Conservation (phyloP, 2,888 invertebrate genomes). For the Antheraea yamamai region DNA sequence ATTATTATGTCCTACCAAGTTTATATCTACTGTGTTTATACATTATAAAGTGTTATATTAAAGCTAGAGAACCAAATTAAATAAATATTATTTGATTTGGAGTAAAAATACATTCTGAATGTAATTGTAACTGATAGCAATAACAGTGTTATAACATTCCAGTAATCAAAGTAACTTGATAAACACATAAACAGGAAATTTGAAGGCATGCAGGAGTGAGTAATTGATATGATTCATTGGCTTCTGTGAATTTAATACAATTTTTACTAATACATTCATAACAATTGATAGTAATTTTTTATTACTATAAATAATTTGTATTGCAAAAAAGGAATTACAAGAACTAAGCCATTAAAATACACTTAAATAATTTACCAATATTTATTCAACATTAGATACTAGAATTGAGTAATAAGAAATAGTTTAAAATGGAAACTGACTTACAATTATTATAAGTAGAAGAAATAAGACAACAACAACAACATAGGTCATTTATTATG, state of each 20-base stretch:
- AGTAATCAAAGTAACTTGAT: not conserved
- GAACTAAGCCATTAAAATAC: too few relatives aligned
- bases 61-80: too few relatives aligned
- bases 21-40: too few relatives aligned
- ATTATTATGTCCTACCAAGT: too few relatives aligned
- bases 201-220: constrained; percentile 27
- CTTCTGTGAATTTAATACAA: constrained; percentile 11
- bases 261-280: not conserved
- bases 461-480: not conserved
- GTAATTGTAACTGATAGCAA: not conserved
- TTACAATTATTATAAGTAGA: not conserved
- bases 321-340: too few relatives aligned
- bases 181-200: constrained; percentile 39
- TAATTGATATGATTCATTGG: constrained; percentile 19
- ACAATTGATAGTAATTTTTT: not conserved
- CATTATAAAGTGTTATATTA: too few relatives aligned
- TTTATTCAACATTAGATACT: not conserved
- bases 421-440: not conserved
- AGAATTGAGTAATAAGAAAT: not conserved
- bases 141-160: not conserved
- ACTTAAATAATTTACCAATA: not conserved
- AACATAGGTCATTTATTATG: not conserved
- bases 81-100: too few relatives aligned
- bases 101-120: not conserved
- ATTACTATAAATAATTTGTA: not conserved